Percentiles rank a stretch among this genome's conserved stretches.
These are phyloP conservation scores for Leucopsar rothschildi DNA, from an alignment of 2,113 vertebrate species.

Conservation along the genomic window DNA sequence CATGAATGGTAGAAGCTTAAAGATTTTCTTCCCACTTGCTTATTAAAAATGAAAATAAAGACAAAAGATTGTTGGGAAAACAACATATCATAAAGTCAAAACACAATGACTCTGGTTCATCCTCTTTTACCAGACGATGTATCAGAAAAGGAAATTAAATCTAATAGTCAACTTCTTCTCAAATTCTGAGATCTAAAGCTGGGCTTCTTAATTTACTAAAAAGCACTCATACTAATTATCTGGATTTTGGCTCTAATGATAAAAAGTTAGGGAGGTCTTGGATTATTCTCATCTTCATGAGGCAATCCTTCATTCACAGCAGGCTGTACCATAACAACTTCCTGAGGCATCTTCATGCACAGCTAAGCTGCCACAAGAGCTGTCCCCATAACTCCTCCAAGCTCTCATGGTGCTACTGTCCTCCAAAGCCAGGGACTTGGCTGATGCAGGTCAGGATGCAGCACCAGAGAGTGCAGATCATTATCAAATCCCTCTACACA, in stretches of 20 bases:
- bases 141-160: neutral
- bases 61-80: neutral
- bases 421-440: neutral
- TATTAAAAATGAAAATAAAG: constrained; percentile 13
- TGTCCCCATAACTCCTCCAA: neutral
- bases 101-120: neutral
- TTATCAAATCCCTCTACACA: neutral
- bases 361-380: neutral
- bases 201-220: neutral
- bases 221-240: neutral
- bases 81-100: neutral
- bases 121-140: neutral
- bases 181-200: neutral
- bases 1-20: neutral
- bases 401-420: neutral
- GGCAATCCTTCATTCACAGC: neutral
- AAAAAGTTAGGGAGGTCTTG: neutral
- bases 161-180: neutral
- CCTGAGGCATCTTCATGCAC: neutral
- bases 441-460: neutral
- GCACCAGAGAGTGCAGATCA: neutral
- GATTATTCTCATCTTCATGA: neutral
- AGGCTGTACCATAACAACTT: neutral
- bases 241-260: neutral
- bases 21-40: neutral